Evolutionary conservation across 2,113 vertebrate species (phyloP).

Genomic region (Chionomys nivalis): DNA sequence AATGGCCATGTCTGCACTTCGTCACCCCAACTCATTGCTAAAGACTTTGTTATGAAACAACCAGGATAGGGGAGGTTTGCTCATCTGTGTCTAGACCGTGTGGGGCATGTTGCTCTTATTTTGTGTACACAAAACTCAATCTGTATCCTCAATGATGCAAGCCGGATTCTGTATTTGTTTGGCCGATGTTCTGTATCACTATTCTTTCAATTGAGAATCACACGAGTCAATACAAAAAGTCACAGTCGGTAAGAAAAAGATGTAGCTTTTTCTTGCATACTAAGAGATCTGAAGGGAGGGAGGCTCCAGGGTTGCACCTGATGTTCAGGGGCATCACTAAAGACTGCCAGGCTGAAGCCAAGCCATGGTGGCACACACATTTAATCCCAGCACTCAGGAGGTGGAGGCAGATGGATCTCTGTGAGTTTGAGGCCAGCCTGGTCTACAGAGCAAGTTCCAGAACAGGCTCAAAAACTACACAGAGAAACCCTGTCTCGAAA

Average conservation of each 20-base stretch:
- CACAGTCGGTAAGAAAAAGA: neutral
- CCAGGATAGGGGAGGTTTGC: neutral
- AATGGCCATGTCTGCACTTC: neutral
- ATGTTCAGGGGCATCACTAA: neutral
- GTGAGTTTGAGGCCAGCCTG: too few species aligned
- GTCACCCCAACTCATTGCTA: neutral
- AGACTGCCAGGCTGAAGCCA: neutral
- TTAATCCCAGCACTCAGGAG: too few species aligned
- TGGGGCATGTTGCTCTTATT: neutral
- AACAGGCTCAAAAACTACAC: too few species aligned
- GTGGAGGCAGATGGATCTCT: too few species aligned
- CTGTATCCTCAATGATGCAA: neutral
- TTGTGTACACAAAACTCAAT: neutral
- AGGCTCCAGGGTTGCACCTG: too few species aligned
- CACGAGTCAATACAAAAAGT: neutral
- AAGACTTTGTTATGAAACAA: neutral
- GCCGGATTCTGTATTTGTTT: neutral
- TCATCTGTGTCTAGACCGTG: slow-evolving; percentile 44
- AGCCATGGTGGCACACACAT: fast-evolving
- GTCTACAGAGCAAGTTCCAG: too few species aligned
- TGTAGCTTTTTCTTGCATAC: neutral
- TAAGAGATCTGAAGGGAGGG: neutral
- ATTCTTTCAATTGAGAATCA: neutral
- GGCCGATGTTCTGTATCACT: neutral
- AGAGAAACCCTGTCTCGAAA: too few species aligned